These are phyloP conservation scores for Pseudomyrmex dendroicus DNA, from an alignment of 1,140 invertebrate genomes.

Conservation along the genomic window DNA sequence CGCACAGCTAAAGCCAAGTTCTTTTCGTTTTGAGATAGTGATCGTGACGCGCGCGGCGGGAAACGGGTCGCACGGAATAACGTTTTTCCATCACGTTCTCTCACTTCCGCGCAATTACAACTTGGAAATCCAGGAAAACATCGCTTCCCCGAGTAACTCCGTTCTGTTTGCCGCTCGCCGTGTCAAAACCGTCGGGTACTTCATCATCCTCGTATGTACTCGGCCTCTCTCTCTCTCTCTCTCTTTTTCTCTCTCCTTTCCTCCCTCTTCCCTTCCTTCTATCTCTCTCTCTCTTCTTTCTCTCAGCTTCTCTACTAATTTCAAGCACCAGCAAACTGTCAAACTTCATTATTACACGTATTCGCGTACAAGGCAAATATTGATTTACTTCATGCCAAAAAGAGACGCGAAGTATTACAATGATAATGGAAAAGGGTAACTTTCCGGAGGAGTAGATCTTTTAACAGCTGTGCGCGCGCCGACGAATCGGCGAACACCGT, in stretches of 20 bases:
- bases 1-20: background rate
- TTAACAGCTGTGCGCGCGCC: background rate
- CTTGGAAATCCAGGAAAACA: slow-evolving; percentile 40
- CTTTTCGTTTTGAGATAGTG: background rate
- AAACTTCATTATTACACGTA: slow-evolving; percentile 50
- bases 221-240: background rate
- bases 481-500: slow-evolving; percentile 1
- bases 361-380: slow-evolving; percentile 27
- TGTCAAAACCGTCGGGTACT: slow-evolving; percentile 51
- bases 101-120: slow-evolving; percentile 37
- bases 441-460: slow-evolving; percentile 7
- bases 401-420: background rate
- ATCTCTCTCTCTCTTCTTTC: background rate
- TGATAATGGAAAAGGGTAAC: background rate
- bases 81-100: slow-evolving; percentile 9
- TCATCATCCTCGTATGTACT: slow-evolving; percentile 28
- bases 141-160: slow-evolving; percentile 4
- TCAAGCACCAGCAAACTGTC: background rate
- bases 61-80: slow-evolving; percentile 12
- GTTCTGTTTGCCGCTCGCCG: slow-evolving; percentile 32
- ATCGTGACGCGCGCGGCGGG: background rate
- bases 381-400: slow-evolving; percentile 46
- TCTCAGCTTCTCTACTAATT: slow-evolving; percentile 33
- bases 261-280: background rate
- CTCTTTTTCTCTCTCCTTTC: background rate